phyloP scores from a whole-genome alignment of 2,888 invertebrate genomes.

The Cerastis leucographa region DNA sequence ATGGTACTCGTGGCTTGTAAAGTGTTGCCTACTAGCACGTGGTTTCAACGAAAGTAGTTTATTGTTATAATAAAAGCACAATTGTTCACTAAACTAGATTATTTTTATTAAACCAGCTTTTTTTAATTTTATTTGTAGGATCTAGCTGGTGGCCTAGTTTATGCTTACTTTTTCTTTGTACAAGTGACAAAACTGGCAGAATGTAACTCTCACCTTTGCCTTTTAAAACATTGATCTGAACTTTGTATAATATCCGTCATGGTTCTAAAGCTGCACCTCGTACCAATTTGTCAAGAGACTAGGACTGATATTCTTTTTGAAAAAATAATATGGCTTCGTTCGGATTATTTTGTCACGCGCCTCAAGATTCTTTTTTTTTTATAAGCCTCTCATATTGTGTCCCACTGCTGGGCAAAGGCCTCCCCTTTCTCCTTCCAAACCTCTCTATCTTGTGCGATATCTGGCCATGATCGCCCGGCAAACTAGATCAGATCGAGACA shows the following conservation, averaged over 20 bases:
- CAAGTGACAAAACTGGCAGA: neutral
- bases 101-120: slow-evolving; percentile 16
- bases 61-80: neutral
- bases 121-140: slow-evolving; percentile 11
- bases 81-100: neutral
- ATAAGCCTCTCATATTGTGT: no score
- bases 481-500: no score
- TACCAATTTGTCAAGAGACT: neutral
- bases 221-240: neutral
- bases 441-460: no score
- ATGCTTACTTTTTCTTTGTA: neutral
- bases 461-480: no score
- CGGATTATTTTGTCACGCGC: neutral
- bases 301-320: no score
- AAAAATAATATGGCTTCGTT: neutral
- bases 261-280: neutral
- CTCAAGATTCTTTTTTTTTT: neutral
- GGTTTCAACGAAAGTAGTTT: slow-evolving; percentile 30
- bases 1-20: slow-evolving; percentile 11
- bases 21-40: slow-evolving; percentile 33
- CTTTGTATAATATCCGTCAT: neutral
- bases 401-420: no score
- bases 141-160: neutral
- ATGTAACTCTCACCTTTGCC: slow-evolving; percentile 1
- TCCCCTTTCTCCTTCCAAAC: no score